These are phyloP conservation scores for Liodrosophila aerea DNA, from an alignment of 2,888 invertebrate genomes.

Conservation along the genomic window DNA sequence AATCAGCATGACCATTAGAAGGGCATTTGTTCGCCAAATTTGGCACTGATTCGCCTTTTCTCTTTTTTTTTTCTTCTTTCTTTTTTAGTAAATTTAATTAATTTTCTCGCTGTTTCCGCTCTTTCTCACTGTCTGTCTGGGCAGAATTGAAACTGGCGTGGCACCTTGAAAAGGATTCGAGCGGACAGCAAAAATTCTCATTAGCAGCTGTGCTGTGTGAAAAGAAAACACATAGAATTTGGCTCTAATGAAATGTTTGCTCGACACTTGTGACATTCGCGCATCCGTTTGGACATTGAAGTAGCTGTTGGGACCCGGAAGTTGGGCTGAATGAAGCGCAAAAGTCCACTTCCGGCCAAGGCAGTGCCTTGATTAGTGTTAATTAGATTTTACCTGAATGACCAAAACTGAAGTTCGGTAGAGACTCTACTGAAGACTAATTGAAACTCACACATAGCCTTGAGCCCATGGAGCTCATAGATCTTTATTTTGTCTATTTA, in stretches of 20 bases:
- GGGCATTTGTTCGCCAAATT: conserved; percentile 50
- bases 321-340: conserved; percentile 50
- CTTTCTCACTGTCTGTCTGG: conserved; percentile 4
- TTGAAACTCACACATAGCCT: conserved; percentile 8
- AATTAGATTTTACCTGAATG: conserved; percentile 65
- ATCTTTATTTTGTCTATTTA: background rate
- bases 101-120: conserved; percentile 69
- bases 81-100: conserved; percentile 69
- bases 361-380: conserved; percentile 68
- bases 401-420: conserved; percentile 3
- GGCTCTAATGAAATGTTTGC: conserved; percentile 76
- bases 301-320: conserved; percentile 46
- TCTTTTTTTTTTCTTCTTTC: conserved; percentile 5
- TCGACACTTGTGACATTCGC: conserved; percentile 74
- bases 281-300: conserved; percentile 55
- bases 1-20: conserved; percentile 63
- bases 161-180: conserved; percentile 68
- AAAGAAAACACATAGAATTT: conserved; percentile 58
- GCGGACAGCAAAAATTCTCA: conserved; percentile 65
- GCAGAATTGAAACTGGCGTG: conserved; percentile 12
- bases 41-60: conserved; percentile 11
- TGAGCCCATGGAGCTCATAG: too few relatives aligned
- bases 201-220: conserved; percentile 57
- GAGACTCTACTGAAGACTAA: conserved; percentile 9
- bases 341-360: conserved; percentile 59